Evolutionary conservation across 2,888 invertebrate genomes (phyloP), one percentile per base, ranked within the genome.

Genomic region (Lasiommata megera): DNA sequence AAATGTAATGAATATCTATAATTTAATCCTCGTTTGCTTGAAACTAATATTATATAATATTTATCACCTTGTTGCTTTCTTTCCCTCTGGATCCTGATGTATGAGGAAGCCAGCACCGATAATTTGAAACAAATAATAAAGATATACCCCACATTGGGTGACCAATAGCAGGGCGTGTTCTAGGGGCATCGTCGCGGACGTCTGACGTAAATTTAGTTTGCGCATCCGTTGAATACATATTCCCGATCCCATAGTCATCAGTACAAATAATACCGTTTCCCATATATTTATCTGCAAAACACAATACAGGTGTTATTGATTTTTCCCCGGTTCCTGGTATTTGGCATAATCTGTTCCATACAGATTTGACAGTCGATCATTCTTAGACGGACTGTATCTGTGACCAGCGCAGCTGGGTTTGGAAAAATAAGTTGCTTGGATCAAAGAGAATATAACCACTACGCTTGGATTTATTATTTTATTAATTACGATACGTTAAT

Each of bases 101-200:
- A 86, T 78, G 1, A 91, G 81, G 63, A 94, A 94, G 41, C 93
- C 93, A 47, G 94, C 94, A 29, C 95, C 95, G 54, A 96, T 94
- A 47, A 96, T 94, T 72, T 95, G 94, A 74, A 96, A 95, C 65
- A 95, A 89, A 71, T 94, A 94, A 82, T 95, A 95, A 14, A 96
- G 92, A 77, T 95, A 95, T 58, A 96, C 94, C 3, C 96, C 96
- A 28, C 94, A 94, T 77, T 96, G 95, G 1, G 96, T 96, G 37
- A 96, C 94, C 5, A 96, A 92, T 36, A 96, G 84, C 16, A 96
- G 84, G 0, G 94, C 94, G 70, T 94, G 94, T 71, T 96, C 95
- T 64, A 96, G 80, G 44, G 91, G 91, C 69, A 92, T 69, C 1
- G 80, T 66, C 2, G 80, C 69, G n/a, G 85, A 73, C 0, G 77